Evolutionary conservation across 2,113 vertebrate genomes (phyloP).

Genomic region (Strix uralensis): DNA sequence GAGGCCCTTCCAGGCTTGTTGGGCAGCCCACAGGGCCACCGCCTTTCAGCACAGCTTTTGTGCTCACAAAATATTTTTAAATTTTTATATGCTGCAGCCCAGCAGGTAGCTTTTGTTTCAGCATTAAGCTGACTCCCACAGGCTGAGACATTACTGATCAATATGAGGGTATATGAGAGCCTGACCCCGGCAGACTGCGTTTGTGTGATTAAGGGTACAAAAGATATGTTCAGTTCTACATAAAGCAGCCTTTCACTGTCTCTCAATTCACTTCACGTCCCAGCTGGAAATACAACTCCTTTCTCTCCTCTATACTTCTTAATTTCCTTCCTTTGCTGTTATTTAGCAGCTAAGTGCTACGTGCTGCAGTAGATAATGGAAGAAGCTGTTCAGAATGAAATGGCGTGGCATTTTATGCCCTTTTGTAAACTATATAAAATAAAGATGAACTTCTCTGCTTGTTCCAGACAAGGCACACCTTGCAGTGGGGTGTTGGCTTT

Average conservation of each 20-base stretch:
- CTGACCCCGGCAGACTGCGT: not conserved
- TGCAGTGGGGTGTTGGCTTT: not conserved
- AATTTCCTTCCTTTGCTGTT: conserved; percentile 50
- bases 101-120: not conserved
- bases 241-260: not conserved
- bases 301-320: not conserved
- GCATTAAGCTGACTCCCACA: not conserved
- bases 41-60: not conserved
- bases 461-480: not conserved
- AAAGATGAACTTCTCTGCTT: conserved; percentile 1
- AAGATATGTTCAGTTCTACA: not conserved
- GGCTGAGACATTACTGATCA: not conserved
- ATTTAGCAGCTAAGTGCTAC: not conserved
- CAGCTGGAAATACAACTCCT: not conserved
- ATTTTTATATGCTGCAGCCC: not conserved
- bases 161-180: not conserved
- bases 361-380: conserved; percentile 5
- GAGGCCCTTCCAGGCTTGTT: not conserved
- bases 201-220: not conserved
- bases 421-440: conserved; percentile 28
- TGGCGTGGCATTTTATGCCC: conserved; percentile 28
- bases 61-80: not conserved
- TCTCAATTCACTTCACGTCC: not conserved
- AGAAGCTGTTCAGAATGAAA: conserved; percentile 28
- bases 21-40: not conserved